Base-by-base conservation (phyloP, 2,797 vertebrate species). In the Poeciliopsis turneri region DNA sequence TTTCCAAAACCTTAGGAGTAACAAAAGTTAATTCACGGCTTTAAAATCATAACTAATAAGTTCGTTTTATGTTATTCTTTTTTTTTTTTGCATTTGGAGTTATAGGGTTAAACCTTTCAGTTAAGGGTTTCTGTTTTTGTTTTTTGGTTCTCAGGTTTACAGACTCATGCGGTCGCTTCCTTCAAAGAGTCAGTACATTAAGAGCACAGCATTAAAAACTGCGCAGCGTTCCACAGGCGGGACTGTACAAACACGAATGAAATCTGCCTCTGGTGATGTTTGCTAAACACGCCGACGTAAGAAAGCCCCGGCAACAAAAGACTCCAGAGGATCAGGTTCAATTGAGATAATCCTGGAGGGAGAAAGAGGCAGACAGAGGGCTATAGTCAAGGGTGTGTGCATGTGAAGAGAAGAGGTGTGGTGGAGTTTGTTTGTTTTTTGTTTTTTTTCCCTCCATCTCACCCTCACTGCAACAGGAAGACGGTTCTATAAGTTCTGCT, bases 281-380 rank as follows among this genome's bases (percentile, higher is more conserved):
- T 94, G 92, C 90, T 79, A 88, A 95, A 92, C 91, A 90, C 84
- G 64, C 78, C 75, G 39, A 84, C 86, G 90, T 87, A 89, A 93
- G 79, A 68, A 45, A 76, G 78, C 78, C 66, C 64, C 47, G 47
- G 61, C 78, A 90, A 95, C 94, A 93, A 95, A 95, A 94, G 92
- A 86, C 75, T 74, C 53, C 78, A 72, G 51, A 78, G 88, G 93
- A 93, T 95, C 94, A 88, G 90, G 89, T 94, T 95, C 88, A 93
- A 82, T 88, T 92, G 87, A 88, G 89, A 92, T 94, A 94, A 95
- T 94, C 92, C 92, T 82, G 87, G 80, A 78, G 87, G 85, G 88
- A 83, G 88, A 92, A 82, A 87, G 89, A 89, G 80, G 72, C 78
- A 89, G 85, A 84, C 74, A 78, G 77, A 84, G 72, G 59, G 81